Evolutionary conservation across 2,113 vertebrate genomes (phyloP).

Genomic region (Hypomesus transpacificus): DNA sequence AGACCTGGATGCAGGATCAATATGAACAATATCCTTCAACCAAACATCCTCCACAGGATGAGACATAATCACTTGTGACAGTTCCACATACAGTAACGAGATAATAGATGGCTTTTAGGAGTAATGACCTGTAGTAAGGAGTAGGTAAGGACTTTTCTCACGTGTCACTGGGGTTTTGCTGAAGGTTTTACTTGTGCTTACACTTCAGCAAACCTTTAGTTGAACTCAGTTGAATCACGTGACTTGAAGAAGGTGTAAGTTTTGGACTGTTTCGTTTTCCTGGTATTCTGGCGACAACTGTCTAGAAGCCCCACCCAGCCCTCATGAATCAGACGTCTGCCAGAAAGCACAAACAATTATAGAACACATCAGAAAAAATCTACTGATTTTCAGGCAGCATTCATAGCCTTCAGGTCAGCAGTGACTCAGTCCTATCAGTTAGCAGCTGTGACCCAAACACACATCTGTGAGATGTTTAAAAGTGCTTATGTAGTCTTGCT

Average conservation of each 20-base stretch:
- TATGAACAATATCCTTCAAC: too few relatives aligned
- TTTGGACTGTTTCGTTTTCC: conserved; percentile 29
- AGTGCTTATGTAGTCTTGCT: too few relatives aligned
- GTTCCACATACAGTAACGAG: too few relatives aligned
- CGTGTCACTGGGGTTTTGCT: conserved; percentile 2
- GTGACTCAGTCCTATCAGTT: not conserved
- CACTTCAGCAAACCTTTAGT: conserved; percentile 9
- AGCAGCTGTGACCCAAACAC: too few relatives aligned
- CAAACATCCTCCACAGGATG: too few relatives aligned
- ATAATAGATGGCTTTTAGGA: too few relatives aligned
- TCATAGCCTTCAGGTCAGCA: not conserved
- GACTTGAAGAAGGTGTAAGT: conserved; percentile 45
- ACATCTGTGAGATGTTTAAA: too few relatives aligned
- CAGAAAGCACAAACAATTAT: conserved; percentile 40
- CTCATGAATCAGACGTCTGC: conserved; percentile 40
- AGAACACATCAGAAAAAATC: conserved; percentile 23
- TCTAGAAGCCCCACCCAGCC: conserved; percentile 58
- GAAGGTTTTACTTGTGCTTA: not conserved
- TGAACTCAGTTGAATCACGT: conserved; percentile 22
- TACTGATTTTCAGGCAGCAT: not conserved
- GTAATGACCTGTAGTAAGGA: too few relatives aligned
- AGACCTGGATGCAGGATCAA: too few relatives aligned
- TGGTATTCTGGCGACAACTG: conserved; percentile 26
- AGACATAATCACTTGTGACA: too few relatives aligned
- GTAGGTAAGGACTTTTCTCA: too few relatives aligned